phyloP scores from a whole-genome alignment of 2,797 vertebrate species.

The Ataeniobius toweri region DNA sequence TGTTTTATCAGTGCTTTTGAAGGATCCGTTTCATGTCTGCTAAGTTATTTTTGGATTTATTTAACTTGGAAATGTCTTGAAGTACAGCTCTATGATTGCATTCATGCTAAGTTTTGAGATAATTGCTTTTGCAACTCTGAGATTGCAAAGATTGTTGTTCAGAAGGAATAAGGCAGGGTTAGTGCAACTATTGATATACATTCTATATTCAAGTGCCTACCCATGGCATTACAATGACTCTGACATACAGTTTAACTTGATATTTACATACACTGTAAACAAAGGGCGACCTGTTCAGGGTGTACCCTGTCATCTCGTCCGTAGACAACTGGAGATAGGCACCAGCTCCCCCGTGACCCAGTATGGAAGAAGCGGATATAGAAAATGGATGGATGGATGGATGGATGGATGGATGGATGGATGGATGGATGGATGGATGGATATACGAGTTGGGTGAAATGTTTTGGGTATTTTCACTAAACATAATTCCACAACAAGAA shows the following conservation, averaged over 20 bases:
- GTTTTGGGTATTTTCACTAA: background rate
- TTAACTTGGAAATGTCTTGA: slow-evolving; percentile 15
- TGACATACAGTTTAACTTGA: background rate
- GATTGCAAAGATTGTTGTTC: slow-evolving; percentile 8
- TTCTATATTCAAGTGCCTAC: background rate
- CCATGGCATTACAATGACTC: background rate
- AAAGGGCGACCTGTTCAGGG: background rate
- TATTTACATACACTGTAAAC: background rate
- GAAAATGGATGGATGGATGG: too few species aligned
- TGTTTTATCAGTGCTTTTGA: slow-evolving; percentile 23
- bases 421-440: too few species aligned
- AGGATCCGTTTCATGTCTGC: slow-evolving; percentile 17
- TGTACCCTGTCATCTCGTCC: too few species aligned
- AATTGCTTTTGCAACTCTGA: background rate
- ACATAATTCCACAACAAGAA: background rate
- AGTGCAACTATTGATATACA: background rate
- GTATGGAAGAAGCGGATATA: too few species aligned
- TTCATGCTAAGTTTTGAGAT: slow-evolving; percentile 12
- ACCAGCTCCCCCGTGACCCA: too few species aligned
- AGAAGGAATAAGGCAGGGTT: background rate
- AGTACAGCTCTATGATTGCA: slow-evolving; percentile 24
- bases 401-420: too few species aligned
- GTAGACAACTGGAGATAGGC: too few species aligned
- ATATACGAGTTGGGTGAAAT: too few species aligned
- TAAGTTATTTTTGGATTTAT: slow-evolving; percentile 21